Percentiles rank a stretch among this genome's conserved stretches.
phyloP scores from a whole-genome alignment of 1,140 invertebrate species.

The Papilio polytes region DNA sequence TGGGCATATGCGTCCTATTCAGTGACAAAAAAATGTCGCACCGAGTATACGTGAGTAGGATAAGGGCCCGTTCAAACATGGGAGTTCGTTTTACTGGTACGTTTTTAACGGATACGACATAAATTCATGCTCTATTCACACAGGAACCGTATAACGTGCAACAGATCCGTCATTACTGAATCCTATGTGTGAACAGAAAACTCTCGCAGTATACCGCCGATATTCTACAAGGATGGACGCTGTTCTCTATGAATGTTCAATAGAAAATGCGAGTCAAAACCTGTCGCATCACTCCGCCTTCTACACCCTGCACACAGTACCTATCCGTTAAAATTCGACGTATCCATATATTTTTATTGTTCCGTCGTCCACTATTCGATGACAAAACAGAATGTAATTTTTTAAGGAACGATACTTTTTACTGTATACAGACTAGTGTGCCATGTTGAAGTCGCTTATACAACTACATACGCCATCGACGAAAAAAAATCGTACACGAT shows the following conservation, averaged over 20 bases:
- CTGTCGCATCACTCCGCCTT: conserved; percentile 33
- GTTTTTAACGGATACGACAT: conserved; percentile 43
- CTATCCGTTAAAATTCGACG: conserved; percentile 46
- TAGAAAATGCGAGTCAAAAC: conserved; percentile 36
- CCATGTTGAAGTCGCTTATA: conserved; percentile 46
- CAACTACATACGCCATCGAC: conserved; percentile 45
- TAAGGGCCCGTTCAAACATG: conserved; percentile 40
- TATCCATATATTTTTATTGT: conserved; percentile 45
- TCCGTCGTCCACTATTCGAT: conserved; percentile 45
- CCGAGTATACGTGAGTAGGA: too few relatives aligned
- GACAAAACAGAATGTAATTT: conserved; percentile 45
- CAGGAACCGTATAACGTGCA: conserved; percentile 44
- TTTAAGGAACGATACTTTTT: conserved; percentile 45
- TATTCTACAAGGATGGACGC: too few relatives aligned
- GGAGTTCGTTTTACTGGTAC: conserved; percentile 43
- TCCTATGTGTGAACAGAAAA: conserved; percentile 46
- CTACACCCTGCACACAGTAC: conserved; percentile 42
- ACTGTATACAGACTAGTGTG: conserved; percentile 33
- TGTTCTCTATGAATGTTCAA: conserved; percentile 26
- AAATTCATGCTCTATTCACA: conserved; percentile 43
- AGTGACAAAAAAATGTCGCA: too few relatives aligned
- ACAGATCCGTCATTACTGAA: conserved; percentile 44
- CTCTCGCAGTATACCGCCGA: conserved; percentile 46
- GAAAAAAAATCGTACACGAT: too few relatives aligned
- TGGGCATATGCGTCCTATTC: too few relatives aligned